A percentile compares a stretch with the other conserved stretches of the same genome.
Conservation (phyloP, 1,140 invertebrate genomes). For the Drosophila sturtevanti region DNA sequence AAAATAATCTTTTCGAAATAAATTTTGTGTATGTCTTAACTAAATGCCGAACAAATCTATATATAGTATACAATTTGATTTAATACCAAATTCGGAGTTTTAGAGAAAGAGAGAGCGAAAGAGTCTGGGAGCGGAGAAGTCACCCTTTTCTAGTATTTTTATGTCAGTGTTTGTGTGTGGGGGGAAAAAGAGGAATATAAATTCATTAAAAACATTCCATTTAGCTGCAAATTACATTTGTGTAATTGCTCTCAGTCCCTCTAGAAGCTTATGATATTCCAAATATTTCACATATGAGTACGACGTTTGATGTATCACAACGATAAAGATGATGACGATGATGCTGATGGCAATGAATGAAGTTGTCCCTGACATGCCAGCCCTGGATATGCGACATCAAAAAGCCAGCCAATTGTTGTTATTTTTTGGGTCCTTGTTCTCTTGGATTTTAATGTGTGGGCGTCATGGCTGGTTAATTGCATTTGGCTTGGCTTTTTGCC, state of each 20-base stretch:
- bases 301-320: slow-evolving; percentile 63
- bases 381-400: slow-evolving; percentile 60
- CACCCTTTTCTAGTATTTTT: slow-evolving; percentile 25
- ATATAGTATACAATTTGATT: slow-evolving; percentile 23
- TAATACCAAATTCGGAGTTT: slow-evolving; percentile 12
- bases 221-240: slow-evolving; percentile 69
- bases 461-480: slow-evolving; percentile 76
- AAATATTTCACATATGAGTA: slow-evolving; percentile 75
- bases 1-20: slow-evolving; percentile 27
- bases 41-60: slow-evolving; percentile 21
- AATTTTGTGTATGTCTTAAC: neutral
- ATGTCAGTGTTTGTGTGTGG: neutral
- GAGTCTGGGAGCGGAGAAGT: slow-evolving; percentile 1
- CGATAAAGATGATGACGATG: neutral
- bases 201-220: slow-evolving; percentile 79
- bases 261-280: slow-evolving; percentile 56
- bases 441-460: slow-evolving; percentile 64
- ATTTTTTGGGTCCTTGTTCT: slow-evolving; percentile 17
- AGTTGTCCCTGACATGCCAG: neutral
- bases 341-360: neutral
- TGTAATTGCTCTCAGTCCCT: slow-evolving; percentile 56
- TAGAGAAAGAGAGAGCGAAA: neutral
- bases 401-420: slow-evolving; percentile 35
- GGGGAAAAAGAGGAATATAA: slow-evolving; percentile 35
- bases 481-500: slow-evolving; percentile 52